These are phyloP conservation scores for Empidonax traillii DNA, from an alignment of 2,113 vertebrate species.

Conservation along the genomic window DNA sequence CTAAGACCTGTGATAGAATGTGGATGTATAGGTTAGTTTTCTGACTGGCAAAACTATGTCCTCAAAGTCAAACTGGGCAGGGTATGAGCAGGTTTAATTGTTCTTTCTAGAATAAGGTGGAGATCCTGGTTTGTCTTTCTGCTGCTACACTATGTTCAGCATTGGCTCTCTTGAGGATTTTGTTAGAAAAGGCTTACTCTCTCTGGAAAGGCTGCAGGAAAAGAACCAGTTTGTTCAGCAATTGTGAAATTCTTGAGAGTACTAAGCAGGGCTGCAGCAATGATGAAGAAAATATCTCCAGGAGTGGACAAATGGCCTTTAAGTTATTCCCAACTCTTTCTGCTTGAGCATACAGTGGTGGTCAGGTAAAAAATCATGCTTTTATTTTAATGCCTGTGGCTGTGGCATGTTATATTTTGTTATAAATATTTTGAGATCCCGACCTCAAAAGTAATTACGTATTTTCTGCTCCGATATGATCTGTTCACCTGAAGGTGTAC, in stretches of 20 bases:
- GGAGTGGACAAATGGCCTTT: not conserved
- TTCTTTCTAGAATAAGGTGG: not conserved
- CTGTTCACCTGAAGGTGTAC: not conserved
- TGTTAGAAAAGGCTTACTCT: not conserved
- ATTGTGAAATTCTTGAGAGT: not conserved
- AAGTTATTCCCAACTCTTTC: not conserved
- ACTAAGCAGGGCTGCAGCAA: not conserved
- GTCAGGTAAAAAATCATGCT: not conserved
- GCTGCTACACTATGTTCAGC: not conserved
- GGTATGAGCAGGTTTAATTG: not conserved
- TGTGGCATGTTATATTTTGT: not conserved
- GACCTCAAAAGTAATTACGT: not conserved
- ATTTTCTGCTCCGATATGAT: not conserved
- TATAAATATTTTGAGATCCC: not conserved
- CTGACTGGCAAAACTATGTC: not conserved
- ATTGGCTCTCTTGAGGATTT: not conserved
- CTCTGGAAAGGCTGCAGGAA: not conserved
- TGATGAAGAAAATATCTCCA: not conserved
- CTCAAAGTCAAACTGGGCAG: not conserved
- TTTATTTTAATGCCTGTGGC: not conserved
- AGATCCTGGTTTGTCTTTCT: not conserved
- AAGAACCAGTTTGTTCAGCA: not conserved
- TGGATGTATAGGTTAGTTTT: not conserved
- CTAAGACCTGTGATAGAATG: accelerated
- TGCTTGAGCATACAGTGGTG: not conserved